Evolutionary conservation across 1,140 invertebrate genomes (phyloP).

Genomic region (Carposina sasakii): DNA sequence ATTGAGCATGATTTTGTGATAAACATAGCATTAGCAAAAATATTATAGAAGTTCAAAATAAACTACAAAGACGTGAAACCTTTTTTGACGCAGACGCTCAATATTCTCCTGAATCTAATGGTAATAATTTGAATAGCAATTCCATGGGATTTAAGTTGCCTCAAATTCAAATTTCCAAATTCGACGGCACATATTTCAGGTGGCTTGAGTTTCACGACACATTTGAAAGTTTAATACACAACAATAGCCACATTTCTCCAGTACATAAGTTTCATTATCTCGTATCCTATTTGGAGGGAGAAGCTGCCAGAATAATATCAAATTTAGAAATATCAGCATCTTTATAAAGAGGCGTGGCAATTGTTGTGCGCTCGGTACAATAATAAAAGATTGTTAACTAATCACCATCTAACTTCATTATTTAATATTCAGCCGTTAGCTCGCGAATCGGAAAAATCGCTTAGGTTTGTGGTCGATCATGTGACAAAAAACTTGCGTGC

Average conservation of each 20-base stretch:
- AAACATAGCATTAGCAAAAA: slow-evolving; percentile 1
- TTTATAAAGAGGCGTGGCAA: not conserved
- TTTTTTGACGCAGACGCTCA: no score
- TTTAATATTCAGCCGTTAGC: not conserved
- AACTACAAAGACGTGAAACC: no score
- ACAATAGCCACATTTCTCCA: not conserved
- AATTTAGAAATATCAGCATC: not conserved
- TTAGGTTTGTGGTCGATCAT: not conserved
- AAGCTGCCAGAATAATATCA: not conserved
- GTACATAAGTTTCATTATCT: slow-evolving; percentile 4
- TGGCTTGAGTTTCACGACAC: no score
- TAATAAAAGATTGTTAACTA: not conserved
- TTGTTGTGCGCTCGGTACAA: slow-evolving; percentile 2
- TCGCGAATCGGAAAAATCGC: not conserved
- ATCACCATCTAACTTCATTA: not conserved
- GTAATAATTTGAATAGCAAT: no score
- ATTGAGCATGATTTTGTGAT: slow-evolving; percentile 13
- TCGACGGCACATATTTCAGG: no score
- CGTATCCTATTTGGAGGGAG: not conserved
- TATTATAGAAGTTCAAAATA: no score
- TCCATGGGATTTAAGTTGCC: no score
- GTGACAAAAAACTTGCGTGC: slow-evolving; percentile 3
- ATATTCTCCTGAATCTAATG: no score
- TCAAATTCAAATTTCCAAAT: no score
- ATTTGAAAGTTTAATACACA: slow-evolving; percentile 24